Base-by-base conservation (phyloP, 2,797 vertebrate genomes). In the Sternotherus odoratus region DNA sequence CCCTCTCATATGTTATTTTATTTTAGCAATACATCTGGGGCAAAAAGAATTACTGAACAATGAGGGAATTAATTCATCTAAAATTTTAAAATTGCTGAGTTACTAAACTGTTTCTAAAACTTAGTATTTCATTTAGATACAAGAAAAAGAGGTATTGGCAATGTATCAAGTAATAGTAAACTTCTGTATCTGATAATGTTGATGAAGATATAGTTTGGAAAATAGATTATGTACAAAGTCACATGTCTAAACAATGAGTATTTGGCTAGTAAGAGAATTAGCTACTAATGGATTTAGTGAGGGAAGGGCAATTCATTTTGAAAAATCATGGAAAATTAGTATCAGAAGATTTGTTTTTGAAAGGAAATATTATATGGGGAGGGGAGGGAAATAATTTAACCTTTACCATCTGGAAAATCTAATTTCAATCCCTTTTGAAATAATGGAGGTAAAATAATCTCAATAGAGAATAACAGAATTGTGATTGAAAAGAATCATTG, bases 21-120 rank as follows among this genome's bases (percentile, higher is more conserved):
- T 1, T 90, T 79, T 79, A 23, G 23, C 9, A 60, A 3, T 88
- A 16, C 15, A 69, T 82, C 6, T 28, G 16, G 82, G 82, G 23
- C n/a, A 1, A 87, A 80, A 88, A 82, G 0, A 24, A 28, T 30
- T 54, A 43, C 82, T 53, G 77, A 2, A 57, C 84, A n/a, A 84
- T 26, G 5, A 88, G 16, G 8, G 85, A 39, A 66, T 66, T 6
- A 95, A 77, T 81, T 88, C 60, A 57, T 33, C 8, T 39, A 2
- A 4, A 80, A 74, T 66, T 84, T 86, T 6, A 3, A 81, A 90
- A 77, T 11, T 77, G 17, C 43, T 88, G 80, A 91, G 82, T 89
- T 92, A 88, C 54, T 57, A 48, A 51, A 63, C 89, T n/a, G 53
- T 12, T 83, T 87, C 80, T 91, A 77, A 50, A 87, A 86, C 8